Base-by-base conservation (phyloP, 2,113 vertebrate species). In the Alligator sinensis region DNA sequence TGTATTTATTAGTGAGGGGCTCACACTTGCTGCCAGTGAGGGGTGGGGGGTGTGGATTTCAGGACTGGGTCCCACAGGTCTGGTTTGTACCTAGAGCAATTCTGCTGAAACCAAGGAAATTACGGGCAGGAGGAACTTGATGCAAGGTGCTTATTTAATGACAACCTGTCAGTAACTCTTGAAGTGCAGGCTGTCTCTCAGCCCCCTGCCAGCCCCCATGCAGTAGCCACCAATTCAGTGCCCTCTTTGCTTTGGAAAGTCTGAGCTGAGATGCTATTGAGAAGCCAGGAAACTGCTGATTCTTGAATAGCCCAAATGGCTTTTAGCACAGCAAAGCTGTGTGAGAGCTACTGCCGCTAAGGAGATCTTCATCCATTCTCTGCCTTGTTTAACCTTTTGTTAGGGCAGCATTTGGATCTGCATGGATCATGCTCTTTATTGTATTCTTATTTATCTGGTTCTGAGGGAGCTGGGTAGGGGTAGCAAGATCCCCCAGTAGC, bases 91-190 rank as follows among this genome's bases (percentile, higher is more conserved):
- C 88, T 19, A 58, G 86, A 92, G 94, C 94, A 96, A 94, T 92
- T 94, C 93, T 88, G 59, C 22, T 0, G 28, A 94, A 94, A 94
- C 96, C 91, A 91, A 88, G 94, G 77, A 77, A 95, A 80, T 90
- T 96, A 85, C 84, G 57, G 89, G 80, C 88, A 91, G 81, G 91
- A 90, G 58, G 86, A 91, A 94, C 80, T 87, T 94, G 24, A 9
- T 87, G 24, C 63, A 80, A 90, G 82, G 94, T 96, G 86, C 92
- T 94, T 96, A 87, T 95, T 96, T 96, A 91, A 95, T 93, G 93
- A 86, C 92, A 91, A 54, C 77, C 76, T 78, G 80, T 83, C 96
- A 85, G 90, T 94, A 93, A 91, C 82, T 84, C 90, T 28, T 79
- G 92, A 93, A 58, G 66, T 85, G 64, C 19, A 62, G 75, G 68